These are phyloP conservation scores for Triplophysa siluroides DNA, from an alignment of 2,113 vertebrate species.

Conservation along the genomic window DNA sequence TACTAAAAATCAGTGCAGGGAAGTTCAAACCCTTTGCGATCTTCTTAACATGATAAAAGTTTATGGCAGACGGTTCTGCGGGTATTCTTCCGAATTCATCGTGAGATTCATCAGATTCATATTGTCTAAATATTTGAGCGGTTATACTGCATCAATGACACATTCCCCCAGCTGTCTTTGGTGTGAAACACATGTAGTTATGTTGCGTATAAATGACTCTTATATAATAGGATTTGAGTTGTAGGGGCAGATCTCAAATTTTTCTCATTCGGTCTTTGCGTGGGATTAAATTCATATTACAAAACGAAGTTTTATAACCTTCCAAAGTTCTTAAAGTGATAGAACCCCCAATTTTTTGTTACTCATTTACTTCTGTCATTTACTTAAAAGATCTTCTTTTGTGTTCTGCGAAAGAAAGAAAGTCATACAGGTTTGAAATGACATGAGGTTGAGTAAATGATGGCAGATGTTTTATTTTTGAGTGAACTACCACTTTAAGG, in stretches of 20 bases:
- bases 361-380: too few species aligned
- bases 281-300: not conserved
- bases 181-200: not conserved
- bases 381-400: too few species aligned
- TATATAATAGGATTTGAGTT: constrained; percentile 28
- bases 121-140: not conserved
- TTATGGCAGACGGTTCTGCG: not conserved
- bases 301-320: constrained; percentile 16
- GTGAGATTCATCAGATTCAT: not conserved
- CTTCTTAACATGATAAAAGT: not conserved
- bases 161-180: not conserved
- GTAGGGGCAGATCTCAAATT: not conserved
- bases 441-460: too few species aligned
- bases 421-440: too few species aligned
- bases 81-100: not conserved
- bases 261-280: not conserved
- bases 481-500: too few species aligned
- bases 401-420: too few species aligned
- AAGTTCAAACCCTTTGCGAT: not conserved
- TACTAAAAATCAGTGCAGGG: not conserved
- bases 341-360: too few species aligned
- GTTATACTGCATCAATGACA: not conserved
- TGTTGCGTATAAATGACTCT: not conserved
- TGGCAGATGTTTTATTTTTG: too few species aligned
- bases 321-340: not conserved